Evolutionary conservation across 2,888 invertebrate species (phyloP), one percentile per base, ranked within the genome.

Genomic region (Phymatocera aterrima): DNA sequence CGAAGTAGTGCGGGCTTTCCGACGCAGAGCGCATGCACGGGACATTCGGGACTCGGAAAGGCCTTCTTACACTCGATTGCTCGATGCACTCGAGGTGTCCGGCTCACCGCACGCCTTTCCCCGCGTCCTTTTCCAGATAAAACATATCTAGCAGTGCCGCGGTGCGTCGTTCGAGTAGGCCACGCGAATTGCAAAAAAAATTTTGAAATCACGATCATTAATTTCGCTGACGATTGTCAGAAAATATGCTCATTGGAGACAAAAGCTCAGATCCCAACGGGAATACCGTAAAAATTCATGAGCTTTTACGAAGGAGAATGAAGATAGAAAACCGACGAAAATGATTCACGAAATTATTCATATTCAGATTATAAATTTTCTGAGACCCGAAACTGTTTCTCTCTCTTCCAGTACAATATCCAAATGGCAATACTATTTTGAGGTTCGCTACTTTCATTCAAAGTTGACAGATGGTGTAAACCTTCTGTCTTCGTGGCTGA

Each of bases 1-100:
- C 86, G 87, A 86, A 87, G 82, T 82, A 83, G 83, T 83, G 80
- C 84, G 79, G 83, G 83, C 79, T 81, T 81, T 64, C 82, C 37
- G 80, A 28, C 75, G 78, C 37, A 79, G 37, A 40, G 87, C 86
- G 86, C 87, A 86, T 85, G 86, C 81, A 77, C 84, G 79, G 65
- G 80, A 31, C 12, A 12, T 37, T 75, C 75, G 57, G 75, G 54
- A 80, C 64, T 75, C 57, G 72, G 60, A 60, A 79, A 83, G 83
- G 82, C 82, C 82, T 81, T 81, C 79, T 85, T 85, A 86, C 85
- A 82, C 86, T 84, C 79, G 64, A n/a, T 31, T 34, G 60, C 40
- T 31, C 77, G 68, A 81, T 80, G 83, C 81, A 82, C 75, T 60
- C 54, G 57, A 60, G 72, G 34, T 18, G 12, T 72, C 51, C 72